Base-by-base conservation (phyloP, 1,140 invertebrate genomes). In the Trichogramma pretiosum region DNA sequence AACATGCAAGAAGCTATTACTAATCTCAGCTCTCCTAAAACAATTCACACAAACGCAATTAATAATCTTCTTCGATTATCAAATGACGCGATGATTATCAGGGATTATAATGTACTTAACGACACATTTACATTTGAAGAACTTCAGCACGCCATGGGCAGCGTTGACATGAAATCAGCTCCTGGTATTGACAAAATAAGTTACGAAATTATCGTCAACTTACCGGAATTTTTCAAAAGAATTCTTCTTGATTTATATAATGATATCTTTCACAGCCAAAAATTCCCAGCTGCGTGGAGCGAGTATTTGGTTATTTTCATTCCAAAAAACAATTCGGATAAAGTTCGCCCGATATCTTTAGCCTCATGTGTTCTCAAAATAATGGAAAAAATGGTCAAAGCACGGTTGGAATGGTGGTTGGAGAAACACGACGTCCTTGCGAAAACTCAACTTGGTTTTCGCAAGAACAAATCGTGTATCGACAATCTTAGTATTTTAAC, bases 151-250 rank as follows among this genome's bases (percentile, higher is more conserved):
- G 16, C 39, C 14, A n/a, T 23, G 8, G 30, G 37, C 16, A 18
- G n/a, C n/a, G 16, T 37, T 23, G 43, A 52, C 9, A 3, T 13
- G 2, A 48, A 48, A 19, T 47, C 45, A 10, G 14, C 45, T 4
- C 45, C 36, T 2, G 45, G 45, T 0, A 23, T 28, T 21, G 36
- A 47, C 39, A 47, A 47, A 30, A 47, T 47, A 18, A 11, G 26
- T 21, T 47, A 47, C 32, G 13, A 13, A n/a, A 45, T 45, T 13
- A 34, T 47, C 8, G 4, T 13, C 24, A 9, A 11, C 1, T 42
- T 52, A 32, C 38, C 43, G 1, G 50, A 52, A 42, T 52, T 42
- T 34, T 52, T 41, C 32, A 41, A 46, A 45, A 39, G 48, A 26
- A 21, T 50, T 19, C 13, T 45, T 21, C 22, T 50, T 18, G 42